Evolutionary conservation across 2,113 vertebrate species (phyloP), one percentile per base, ranked within the genome.

Genomic region (Drymodes brunneopygia): DNA sequence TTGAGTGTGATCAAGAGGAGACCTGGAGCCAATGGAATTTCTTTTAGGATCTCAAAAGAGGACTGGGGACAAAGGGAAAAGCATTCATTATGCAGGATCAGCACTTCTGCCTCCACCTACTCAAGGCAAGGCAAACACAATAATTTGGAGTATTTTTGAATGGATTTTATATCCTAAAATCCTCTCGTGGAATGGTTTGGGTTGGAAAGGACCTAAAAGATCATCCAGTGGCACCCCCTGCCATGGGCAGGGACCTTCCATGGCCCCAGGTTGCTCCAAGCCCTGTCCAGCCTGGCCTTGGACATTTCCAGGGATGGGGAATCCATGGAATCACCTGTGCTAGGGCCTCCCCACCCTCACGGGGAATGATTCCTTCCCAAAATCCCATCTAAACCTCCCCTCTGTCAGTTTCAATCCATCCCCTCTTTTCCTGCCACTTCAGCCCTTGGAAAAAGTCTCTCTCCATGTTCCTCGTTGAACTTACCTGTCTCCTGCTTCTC

Each of bases 111-210:
- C 19, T 83, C 72, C 24, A 65, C 9, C 54, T 50, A 19, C 24
- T 35, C n/a, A 13, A 23, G 15, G 17, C 35, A 33, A 67, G n/a
- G 31, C 31, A 31, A 92, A 11, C 19, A 29, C 8, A 14, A 10
- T 1, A 6, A 56, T 11, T 21, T 7, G 16, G 15, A 57, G 6
- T 7, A 50, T 6, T 19, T 82, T 40, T 33, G 6, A 20, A 38
- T 31, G 56, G 4, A 22, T 29, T 70, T 64, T 25, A 2, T 8
- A 2, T 6, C 24, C 8, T 6, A 22, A 73, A 73, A 81, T 8
- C 11, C 1, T 3, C 1, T 12, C 7, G 4, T 5, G 28, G 61
- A 38, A 11, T 24, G 44, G 10, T 33, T 29, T n/a, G 51, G 33
- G 28, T 51, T 17, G 38, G 4, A n/a, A 88, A 50, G 18, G 19